These are phyloP conservation scores for Amphimedon queenslandica DNA, from an alignment of 37 sponge, comb jelly and placozoan species.

Conservation along the genomic window DNA sequence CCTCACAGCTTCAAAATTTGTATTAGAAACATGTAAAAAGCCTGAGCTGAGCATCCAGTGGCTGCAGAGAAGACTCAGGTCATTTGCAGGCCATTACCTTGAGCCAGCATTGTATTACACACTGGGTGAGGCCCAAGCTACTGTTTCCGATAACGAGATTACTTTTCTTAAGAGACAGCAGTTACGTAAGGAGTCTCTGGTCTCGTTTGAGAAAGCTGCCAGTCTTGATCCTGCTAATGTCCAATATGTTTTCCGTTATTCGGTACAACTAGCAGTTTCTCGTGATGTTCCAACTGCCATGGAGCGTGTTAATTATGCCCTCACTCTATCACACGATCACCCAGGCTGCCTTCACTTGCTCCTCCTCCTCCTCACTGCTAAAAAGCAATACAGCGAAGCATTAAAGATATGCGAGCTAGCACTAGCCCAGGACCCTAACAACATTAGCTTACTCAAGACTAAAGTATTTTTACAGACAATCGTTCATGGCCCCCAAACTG, in stretches of 20 bases:
- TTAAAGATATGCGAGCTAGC: slow-evolving; percentile 48
- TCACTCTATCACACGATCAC: slow-evolving; percentile 32
- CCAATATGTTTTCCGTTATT: slow-evolving; percentile 39
- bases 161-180: slow-evolving; percentile 30
- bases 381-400: slow-evolving; percentile 50
- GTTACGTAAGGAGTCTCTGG: slow-evolving; percentile 28
- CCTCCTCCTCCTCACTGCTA: slow-evolving; percentile 41
- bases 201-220: slow-evolving; percentile 22
- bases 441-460: slow-evolving; percentile 42
- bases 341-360: slow-evolving; percentile 55
- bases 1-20: slow-evolving; percentile 37
- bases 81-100: slow-evolving; percentile 20
- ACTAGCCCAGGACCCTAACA: slow-evolving; percentile 48
- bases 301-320: slow-evolving; percentile 34
- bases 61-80: slow-evolving; percentile 9
- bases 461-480: slow-evolving; percentile 41
- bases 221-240: slow-evolving; percentile 27
- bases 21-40: slow-evolving; percentile 17
- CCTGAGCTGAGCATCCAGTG: slow-evolving; percentile 46
- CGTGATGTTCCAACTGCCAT: slow-evolving; percentile 36
- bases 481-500: slow-evolving; percentile 12
- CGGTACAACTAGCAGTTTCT: slow-evolving; percentile 33
- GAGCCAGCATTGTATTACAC: slow-evolving; percentile 27
- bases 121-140: slow-evolving; percentile 26
- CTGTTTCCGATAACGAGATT: slow-evolving; percentile 19